Conservation (phyloP, 2,888 invertebrate species). For the Lasiommata megera region DNA sequence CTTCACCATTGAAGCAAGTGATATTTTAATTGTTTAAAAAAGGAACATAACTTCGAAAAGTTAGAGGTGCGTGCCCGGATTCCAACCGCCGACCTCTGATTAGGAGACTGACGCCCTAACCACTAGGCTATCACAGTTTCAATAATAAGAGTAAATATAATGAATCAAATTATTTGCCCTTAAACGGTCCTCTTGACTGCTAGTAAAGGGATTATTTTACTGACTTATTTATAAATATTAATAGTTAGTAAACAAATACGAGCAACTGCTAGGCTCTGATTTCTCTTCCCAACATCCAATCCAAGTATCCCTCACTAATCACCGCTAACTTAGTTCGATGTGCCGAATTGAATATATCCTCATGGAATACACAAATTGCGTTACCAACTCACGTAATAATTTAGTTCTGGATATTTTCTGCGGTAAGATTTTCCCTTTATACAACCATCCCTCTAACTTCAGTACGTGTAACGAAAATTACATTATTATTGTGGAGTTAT, state of each 20-base stretch:
- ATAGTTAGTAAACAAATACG: neutral
- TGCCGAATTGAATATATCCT: constrained; percentile 23
- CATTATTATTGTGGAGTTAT: constrained; percentile 3
- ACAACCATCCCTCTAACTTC: constrained; percentile 4
- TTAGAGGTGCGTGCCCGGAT: too few relatives aligned
- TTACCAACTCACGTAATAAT: constrained; percentile 10
- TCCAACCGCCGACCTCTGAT: too few relatives aligned
- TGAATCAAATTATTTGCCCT: too few relatives aligned
- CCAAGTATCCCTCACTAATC: constrained; percentile 29
- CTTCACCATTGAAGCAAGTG: too few relatives aligned
- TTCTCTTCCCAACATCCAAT: constrained; percentile 5
- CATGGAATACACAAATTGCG: constrained; percentile 1
- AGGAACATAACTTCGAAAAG: too few relatives aligned
- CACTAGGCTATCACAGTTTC: too few relatives aligned
- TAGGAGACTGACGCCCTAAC: too few relatives aligned
- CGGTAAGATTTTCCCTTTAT: constrained; percentile 6
- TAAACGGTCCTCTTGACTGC: too few relatives aligned
- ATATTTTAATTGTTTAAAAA: too few relatives aligned
- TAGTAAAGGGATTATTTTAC: neutral
- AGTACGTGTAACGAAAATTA: constrained; percentile 5
- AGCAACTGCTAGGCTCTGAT: neutral
- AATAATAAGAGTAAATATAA: too few relatives aligned
- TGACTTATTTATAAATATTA: too few relatives aligned
- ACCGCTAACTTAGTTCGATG: constrained; percentile 26
- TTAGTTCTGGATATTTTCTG: constrained; percentile 10